Conservation (phyloP, 1,140 invertebrate genomes). For the Brachionus asplanchnoidis region DNA sequence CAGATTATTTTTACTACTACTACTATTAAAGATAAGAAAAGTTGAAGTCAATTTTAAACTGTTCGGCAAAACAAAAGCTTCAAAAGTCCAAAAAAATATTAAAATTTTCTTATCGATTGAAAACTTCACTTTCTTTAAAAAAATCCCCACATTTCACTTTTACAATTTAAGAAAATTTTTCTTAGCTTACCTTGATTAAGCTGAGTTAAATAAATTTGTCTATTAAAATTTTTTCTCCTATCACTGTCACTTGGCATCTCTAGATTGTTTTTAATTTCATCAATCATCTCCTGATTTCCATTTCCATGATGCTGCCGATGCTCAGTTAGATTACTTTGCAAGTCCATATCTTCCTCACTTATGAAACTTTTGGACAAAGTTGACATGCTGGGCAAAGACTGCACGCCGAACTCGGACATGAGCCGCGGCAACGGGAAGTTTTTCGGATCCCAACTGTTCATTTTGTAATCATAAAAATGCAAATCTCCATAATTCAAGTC, state of each 20-base stretch:
- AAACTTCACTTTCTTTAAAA: too few species aligned
- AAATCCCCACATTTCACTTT: too few species aligned
- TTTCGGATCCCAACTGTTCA: constrained; percentile 72
- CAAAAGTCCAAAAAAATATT: too few species aligned
- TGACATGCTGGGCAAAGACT: constrained; percentile 71
- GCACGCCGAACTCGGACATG: constrained; percentile 89
- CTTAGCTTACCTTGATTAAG: constrained; percentile 13
- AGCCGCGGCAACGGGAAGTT: constrained; percentile 77
- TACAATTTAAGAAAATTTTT: neutral
- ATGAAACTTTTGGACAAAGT: constrained; percentile 60
- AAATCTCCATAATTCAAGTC: constrained; percentile 79
- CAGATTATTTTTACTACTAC: too few species aligned
- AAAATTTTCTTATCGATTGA: too few species aligned
- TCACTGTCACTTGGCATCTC: neutral
- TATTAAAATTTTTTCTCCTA: neutral
- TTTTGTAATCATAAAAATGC: constrained; percentile 83
- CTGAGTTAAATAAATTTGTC: constrained; percentile 35
- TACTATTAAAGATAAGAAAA: too few species aligned
- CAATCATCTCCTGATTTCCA: constrained; percentile 61
- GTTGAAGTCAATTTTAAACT: too few species aligned
- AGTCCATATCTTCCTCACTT: constrained; percentile 62
- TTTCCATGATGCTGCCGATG: constrained; percentile 76
- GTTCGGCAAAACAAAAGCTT: too few species aligned
- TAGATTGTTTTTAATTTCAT: constrained; percentile 46
- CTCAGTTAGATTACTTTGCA: constrained; percentile 62